Base-by-base conservation (phyloP, 1,140 invertebrate species). In the Propsilocerus akamusi region DNA sequence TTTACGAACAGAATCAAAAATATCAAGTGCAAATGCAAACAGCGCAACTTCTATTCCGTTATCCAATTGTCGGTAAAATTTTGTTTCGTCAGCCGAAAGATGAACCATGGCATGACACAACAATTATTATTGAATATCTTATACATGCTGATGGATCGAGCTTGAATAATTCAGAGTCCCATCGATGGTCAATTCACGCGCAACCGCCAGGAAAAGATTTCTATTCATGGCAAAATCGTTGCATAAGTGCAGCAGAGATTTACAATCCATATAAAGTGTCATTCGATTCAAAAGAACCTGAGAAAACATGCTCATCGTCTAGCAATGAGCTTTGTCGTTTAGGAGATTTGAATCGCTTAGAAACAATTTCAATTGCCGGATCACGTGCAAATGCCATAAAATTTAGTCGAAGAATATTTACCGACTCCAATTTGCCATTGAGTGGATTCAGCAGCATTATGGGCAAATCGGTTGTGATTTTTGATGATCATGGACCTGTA, bases 211-310 rank as follows among this genome's bases (percentile, higher is more conserved):
- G 80, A n/a, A 78, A 77, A 55, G 92, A 96, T 64, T 94, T 86
- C 61, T 92, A 91, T 59, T 87, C 91, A 61, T 94, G 89, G 88
- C 83, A 79, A 41, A 76, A 72, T 49, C 68, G 92, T 46, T 94
- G 89, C 64, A 63, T 86, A 3, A 90, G 85, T 55, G 74, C 86
- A 5, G 86, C 84, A n/a, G 58, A 62, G 4, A 69, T 83, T 50
- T 92, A 74, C 58, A 90, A 95, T 70, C 89, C 90, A 0, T 80
- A 80, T 56, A 76, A 79, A 53, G 78, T 92, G 57, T 67, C 66
- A 51, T 67, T 68, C 50, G 68, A 71, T 54, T 62, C 66, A 46
- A 59, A 66, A 3, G 65, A 68, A 25, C 65, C 64, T 0, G 71
- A 73, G 49, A 59, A 71, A 50, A 69, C 66, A 50, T 83, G 80